Base-by-base conservation (phyloP, 2,888 invertebrate species). In the Crematogaster levior region DNA sequence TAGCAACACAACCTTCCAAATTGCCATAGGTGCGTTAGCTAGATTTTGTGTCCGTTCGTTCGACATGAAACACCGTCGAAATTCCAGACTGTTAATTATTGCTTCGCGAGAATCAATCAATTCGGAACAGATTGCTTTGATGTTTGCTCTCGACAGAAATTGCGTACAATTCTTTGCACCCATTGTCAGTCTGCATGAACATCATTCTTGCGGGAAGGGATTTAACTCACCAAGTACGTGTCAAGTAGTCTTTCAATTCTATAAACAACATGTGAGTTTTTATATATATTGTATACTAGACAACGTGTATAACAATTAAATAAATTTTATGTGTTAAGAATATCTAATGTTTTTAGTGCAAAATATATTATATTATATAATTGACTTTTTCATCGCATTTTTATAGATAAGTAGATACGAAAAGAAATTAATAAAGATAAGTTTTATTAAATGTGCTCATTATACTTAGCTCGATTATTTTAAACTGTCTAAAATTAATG, bases 21-120 rank as follows among this genome's bases (percentile, higher is more conserved):
- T 82, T 82, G 68, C 75, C 48, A 60, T 77, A 60, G 66, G 34
- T 77, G 68, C 60, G 51, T 75, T 75, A 68, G 75, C 51, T 66
- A 66, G 48, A 75, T 82, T 68, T 68, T 60, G 12, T 40, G 18
- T 21, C 53, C n/a, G 30, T 40, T 21, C 70, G 37, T 73, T 60
- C 60, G 21, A 43, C 63, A 34, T 40, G 48, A 65, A 68, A 51
- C 43, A 21, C 18, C 66, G 74, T 53, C 37, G 82, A 77, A 66
- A 75, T 66, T 66, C 60, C 73, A 34, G 21, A 15, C 46, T 56
- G 81, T 56, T 74, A 81, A 75, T 63, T 56, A 74, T 46, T 37
- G 75, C 48, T 65, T 61, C 56, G 63, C 63, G 61, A 53, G 74
- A 81, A 74, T 74, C 61, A 53, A 73, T 73, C 61, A 81, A 81